A percentile compares a stretch with the other conserved stretches of the same genome.
Conservation (phyloP, 2,888 invertebrate genomes). For the Drosophila neonasuta region DNA sequence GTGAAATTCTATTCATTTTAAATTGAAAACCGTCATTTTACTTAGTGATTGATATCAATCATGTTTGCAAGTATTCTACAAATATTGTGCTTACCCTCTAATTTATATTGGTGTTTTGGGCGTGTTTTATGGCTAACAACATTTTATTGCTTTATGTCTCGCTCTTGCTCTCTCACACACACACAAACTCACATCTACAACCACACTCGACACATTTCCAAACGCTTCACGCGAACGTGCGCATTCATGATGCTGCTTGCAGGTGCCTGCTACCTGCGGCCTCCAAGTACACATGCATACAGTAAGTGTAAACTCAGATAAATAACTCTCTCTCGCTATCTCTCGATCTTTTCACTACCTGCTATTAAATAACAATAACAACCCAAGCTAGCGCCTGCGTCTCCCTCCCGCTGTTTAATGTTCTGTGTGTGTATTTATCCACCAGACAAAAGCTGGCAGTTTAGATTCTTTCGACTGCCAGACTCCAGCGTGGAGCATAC, state of each 20-base stretch:
- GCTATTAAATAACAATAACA: neutral
- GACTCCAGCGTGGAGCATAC: constrained; percentile 69
- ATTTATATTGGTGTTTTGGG: constrained; percentile 51
- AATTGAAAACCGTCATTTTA: neutral
- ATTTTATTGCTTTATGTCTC: constrained; percentile 68
- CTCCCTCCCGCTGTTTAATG: constrained; percentile 39
- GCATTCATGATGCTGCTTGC: constrained; percentile 57
- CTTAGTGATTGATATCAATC: constrained; percentile 1
- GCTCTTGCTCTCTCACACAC: constrained; percentile 42
- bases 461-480: constrained; percentile 26
- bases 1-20: too few species aligned
- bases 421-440: constrained; percentile 49
- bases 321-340: neutral
- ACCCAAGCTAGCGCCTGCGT: constrained; percentile 30
- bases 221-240: constrained; percentile 58
- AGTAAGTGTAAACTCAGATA: constrained; percentile 84
- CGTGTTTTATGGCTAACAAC: constrained; percentile 58
- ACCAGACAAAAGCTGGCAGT: constrained; percentile 70
- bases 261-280: constrained; percentile 86
- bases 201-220: constrained; percentile 33
- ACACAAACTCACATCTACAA: constrained; percentile 28
- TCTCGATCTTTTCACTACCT: constrained; percentile 31
- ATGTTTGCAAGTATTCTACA: constrained; percentile 39
- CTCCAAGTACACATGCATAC: constrained; percentile 86
- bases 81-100: constrained; percentile 1